Evolutionary conservation across 2,113 vertebrate species (phyloP).

Genomic region (Phycodurus eques): DNA sequence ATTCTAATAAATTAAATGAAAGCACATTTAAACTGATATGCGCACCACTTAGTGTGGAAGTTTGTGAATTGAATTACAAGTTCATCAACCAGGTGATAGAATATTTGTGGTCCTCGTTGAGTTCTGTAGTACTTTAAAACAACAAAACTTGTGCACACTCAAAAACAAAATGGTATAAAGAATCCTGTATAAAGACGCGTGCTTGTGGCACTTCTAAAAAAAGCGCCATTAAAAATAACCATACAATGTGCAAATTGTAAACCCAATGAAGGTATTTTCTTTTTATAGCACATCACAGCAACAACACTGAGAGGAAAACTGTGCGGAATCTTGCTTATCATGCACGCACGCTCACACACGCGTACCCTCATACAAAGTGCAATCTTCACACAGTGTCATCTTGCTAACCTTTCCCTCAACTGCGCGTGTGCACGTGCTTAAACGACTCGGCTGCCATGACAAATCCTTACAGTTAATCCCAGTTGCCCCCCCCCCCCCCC

Average conservation of each 20-base stretch:
- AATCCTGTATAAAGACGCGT: too few species aligned
- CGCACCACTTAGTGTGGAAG: not conserved
- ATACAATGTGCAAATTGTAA: not conserved
- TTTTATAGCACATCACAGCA: constrained; percentile 37
- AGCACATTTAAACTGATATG: not conserved
- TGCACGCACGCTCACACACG: constrained; percentile 8
- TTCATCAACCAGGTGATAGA: not conserved
- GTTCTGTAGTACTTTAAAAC: not conserved
- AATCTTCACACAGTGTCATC: constrained; percentile 30
- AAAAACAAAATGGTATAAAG: not conserved
- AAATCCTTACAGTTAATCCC: constrained; percentile 35
- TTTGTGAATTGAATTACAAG: constrained; percentile 2
- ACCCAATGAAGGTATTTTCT: constrained; percentile 18
- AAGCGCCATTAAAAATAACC: not conserved
- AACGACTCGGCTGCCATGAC: constrained; percentile 6
- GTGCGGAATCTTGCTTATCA: not conserved
- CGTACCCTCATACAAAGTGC: not conserved
- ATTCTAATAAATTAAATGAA: not conserved
- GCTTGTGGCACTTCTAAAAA: not conserved
- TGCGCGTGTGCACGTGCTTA: constrained; percentile 23
- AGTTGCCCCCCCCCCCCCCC: not conserved
- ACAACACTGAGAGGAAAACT: constrained; percentile 12
- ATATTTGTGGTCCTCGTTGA: not conserved
- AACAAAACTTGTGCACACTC: not conserved
- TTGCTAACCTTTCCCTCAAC: constrained; percentile 46